Conservation (phyloP, 1,140 invertebrate species). For the Tenebrio molitor region DNA sequence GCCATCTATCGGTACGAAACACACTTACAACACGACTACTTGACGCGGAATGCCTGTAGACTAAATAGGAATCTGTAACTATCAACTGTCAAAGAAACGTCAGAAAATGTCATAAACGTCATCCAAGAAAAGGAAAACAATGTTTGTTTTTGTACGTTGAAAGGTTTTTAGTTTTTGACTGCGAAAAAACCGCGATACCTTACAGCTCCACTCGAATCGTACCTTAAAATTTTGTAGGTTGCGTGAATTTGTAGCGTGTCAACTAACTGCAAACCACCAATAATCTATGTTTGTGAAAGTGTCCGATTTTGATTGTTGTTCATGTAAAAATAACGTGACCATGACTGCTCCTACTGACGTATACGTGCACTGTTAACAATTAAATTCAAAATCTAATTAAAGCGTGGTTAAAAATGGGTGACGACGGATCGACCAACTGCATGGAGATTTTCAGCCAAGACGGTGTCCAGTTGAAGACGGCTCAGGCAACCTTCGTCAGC, state of each 20-base stretch:
- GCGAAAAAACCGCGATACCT: neutral
- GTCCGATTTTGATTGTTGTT: constrained; percentile 8
- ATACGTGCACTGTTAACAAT: constrained; percentile 33
- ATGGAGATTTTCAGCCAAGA: constrained; percentile 73
- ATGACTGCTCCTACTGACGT: constrained; percentile 33
- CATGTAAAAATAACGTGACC: constrained; percentile 36
- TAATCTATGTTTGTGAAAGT: constrained; percentile 19
- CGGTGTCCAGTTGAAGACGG: constrained; percentile 73
- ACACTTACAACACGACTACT: too few relatives aligned
- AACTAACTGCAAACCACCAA: neutral
- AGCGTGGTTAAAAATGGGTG: constrained; percentile 30
- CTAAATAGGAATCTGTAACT: too few relatives aligned
- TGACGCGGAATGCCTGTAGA: too few relatives aligned
- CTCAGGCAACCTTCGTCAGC: constrained; percentile 69
- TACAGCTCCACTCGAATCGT: neutral
- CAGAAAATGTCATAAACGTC: constrained; percentile 26
- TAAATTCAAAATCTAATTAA: constrained; percentile 16
- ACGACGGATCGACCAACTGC: constrained; percentile 11
- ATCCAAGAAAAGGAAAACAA: neutral
- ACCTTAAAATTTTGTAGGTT: neutral
- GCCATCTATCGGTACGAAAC: too few relatives aligned
- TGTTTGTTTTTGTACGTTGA: constrained; percentile 26
- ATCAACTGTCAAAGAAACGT: too few relatives aligned
- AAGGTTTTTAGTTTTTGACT: constrained; percentile 4
- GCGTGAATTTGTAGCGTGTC: neutral